phyloP scores from a whole-genome alignment of 2,888 invertebrate genomes.

The Chrysomela aeneicollis region DNA sequence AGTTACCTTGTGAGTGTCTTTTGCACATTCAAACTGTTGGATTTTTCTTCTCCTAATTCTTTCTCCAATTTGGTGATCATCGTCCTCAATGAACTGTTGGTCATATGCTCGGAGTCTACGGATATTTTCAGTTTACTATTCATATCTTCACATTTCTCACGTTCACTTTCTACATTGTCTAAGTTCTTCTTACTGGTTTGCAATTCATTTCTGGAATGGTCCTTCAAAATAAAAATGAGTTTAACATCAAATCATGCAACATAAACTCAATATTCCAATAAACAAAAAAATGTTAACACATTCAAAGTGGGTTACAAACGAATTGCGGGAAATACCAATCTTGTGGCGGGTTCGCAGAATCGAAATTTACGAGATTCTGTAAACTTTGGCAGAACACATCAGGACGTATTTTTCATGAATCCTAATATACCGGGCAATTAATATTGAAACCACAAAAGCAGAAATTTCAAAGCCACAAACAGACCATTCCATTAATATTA shows the following conservation, averaged over 20 bases:
- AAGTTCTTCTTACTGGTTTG: conserved; percentile 58
- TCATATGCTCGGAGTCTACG: conserved; percentile 66
- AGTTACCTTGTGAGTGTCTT: conserved; percentile 59
- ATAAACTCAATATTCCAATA: neutral
- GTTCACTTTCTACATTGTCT: conserved; percentile 60
- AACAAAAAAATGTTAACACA: conserved; percentile 2
- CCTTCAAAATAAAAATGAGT: conserved; percentile 45
- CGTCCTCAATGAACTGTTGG: conserved; percentile 64
- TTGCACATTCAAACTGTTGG: conserved; percentile 61
- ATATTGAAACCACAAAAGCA: no score
- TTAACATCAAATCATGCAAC: neutral
- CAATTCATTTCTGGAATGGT: conserved; percentile 55
- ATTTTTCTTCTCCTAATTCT: conserved; percentile 64
- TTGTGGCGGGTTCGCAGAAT: neutral
- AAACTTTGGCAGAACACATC: no score
- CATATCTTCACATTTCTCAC: conserved; percentile 64
- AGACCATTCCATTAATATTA: no score
- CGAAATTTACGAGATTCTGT: conserved; percentile 11
- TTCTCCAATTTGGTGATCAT: conserved; percentile 64
- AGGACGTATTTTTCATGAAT: no score
- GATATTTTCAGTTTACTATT: conserved; percentile 63
- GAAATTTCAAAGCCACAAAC: no score
- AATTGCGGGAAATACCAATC: neutral
- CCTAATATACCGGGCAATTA: no score
- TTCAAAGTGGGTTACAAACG: neutral